phyloP scores from a whole-genome alignment of 2,113 vertebrate genomes.

The Uropsilus gracilis region DNA sequence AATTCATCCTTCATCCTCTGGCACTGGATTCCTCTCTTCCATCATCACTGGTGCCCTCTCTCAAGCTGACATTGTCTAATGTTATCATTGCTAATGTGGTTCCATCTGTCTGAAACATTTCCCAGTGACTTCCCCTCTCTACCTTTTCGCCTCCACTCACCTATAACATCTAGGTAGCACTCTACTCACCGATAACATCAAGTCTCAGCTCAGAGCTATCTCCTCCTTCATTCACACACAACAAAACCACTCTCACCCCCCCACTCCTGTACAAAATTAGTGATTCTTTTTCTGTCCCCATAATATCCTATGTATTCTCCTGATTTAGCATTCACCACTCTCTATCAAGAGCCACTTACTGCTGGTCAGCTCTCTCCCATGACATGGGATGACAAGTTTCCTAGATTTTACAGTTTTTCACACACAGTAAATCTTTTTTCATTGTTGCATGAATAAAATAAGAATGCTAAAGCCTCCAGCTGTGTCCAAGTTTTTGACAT shows the following conservation, averaged over 20 bases:
- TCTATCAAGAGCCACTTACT: neutral
- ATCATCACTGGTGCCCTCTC: neutral
- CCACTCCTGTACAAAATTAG: neutral
- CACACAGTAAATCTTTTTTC: neutral
- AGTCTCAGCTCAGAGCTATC: neutral
- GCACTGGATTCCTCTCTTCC: neutral
- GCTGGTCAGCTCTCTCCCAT: too few species aligned
- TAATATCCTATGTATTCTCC: neutral
- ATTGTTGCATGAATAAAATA: neutral
- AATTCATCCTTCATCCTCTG: neutral
- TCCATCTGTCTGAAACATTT: neutral
- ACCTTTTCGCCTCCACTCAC: neutral
- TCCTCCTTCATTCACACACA: neutral
- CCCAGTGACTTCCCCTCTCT: too few species aligned
- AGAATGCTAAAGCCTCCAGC: neutral
- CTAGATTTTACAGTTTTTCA: neutral
- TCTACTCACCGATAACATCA: neutral
- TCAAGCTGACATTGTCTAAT: neutral
- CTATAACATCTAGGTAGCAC: neutral
- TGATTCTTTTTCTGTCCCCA: neutral
- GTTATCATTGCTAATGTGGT: neutral
- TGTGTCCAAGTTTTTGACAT: neutral
- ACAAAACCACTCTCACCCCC: neutral
- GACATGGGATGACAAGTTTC: neutral
- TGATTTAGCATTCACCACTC: fast-evolving